phyloP scores from a whole-genome alignment of 2,888 invertebrate genomes.

The Strigamia maritima region DNA sequence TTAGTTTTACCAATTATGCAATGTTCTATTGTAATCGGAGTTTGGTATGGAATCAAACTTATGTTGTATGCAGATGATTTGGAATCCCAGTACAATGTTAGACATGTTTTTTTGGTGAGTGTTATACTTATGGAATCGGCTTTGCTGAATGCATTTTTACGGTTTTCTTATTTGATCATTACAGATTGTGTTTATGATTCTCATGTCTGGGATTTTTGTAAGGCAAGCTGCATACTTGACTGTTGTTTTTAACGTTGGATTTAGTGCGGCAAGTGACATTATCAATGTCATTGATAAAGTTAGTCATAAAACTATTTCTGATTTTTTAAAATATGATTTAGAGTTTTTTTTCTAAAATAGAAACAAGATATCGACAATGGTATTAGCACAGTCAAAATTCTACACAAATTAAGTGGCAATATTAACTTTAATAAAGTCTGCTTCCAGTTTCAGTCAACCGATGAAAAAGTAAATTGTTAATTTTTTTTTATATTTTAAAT shows the following conservation, averaged over 20 bases:
- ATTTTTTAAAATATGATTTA: not conserved
- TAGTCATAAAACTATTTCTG: not conserved
- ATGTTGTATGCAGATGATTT: too few species aligned
- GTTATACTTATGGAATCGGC: constrained; percentile 54
- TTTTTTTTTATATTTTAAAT: not conserved
- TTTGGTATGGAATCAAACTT: too few species aligned
- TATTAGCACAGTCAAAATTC: constrained; percentile 59
- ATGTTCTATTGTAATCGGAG: too few species aligned
- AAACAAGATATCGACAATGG: constrained; percentile 68
- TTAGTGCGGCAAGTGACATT: not conserved
- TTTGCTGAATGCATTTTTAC: constrained; percentile 68
- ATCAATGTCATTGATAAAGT: not conserved
- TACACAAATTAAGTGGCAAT: constrained; percentile 57
- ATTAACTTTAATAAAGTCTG: constrained; percentile 65
- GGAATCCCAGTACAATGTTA: constrained; percentile 47
- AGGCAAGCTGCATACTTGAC: not conserved
- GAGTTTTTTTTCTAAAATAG: constrained; percentile 39
- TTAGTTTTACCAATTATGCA: too few species aligned
- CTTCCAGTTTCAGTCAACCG: constrained; percentile 73
- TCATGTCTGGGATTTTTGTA: not conserved
- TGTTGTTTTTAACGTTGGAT: not conserved
- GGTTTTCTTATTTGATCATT: too few species aligned
- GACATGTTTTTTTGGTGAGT: constrained; percentile 42
- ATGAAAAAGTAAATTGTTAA: constrained; percentile 59
- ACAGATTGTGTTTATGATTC: not conserved